phyloP scores from a whole-genome alignment of 2,888 invertebrate genomes.

The Apotomis capreana region DNA sequence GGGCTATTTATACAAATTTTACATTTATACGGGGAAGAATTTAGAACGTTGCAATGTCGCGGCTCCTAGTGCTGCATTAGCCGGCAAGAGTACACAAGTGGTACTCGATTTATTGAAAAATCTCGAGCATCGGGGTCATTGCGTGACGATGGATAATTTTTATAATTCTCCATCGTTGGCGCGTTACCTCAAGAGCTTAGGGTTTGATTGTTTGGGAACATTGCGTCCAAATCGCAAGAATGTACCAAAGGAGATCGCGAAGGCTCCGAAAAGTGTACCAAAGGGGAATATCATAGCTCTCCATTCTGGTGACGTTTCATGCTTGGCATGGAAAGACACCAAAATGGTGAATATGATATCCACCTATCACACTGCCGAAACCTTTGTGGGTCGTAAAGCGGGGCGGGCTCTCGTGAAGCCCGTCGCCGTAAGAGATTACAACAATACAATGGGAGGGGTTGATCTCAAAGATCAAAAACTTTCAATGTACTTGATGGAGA shows the following conservation, averaged over 20 bases:
- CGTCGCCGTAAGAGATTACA: constrained; percentile 43
- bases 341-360: constrained; percentile 45
- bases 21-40: constrained; percentile 42
- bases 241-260: constrained; percentile 43
- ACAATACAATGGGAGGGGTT: constrained; percentile 45
- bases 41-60: constrained; percentile 10
- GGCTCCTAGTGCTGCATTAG: constrained; percentile 33
- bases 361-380: constrained; percentile 41
- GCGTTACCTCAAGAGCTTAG: constrained; percentile 45
- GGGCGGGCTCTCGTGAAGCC: constrained; percentile 41
- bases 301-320: constrained; percentile 42
- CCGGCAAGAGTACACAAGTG: constrained; percentile 42
- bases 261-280: constrained; percentile 33
- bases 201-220: constrained; percentile 48
- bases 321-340: constrained; percentile 46
- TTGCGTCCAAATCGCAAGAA: constrained; percentile 44
- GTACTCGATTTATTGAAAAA: constrained; percentile 34
- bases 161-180: constrained; percentile 44
- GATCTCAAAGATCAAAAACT: constrained; percentile 49
- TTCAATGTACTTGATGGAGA: constrained; percentile 46
- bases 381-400: constrained; percentile 30
- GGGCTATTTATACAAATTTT: constrained; percentile 44
- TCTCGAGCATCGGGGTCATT: constrained; percentile 33
- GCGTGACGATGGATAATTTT: constrained; percentile 45
- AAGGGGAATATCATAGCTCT: constrained; percentile 34